Conservation (phyloP, 2,888 invertebrate species). For the Silvanus unidentatus region DNA sequence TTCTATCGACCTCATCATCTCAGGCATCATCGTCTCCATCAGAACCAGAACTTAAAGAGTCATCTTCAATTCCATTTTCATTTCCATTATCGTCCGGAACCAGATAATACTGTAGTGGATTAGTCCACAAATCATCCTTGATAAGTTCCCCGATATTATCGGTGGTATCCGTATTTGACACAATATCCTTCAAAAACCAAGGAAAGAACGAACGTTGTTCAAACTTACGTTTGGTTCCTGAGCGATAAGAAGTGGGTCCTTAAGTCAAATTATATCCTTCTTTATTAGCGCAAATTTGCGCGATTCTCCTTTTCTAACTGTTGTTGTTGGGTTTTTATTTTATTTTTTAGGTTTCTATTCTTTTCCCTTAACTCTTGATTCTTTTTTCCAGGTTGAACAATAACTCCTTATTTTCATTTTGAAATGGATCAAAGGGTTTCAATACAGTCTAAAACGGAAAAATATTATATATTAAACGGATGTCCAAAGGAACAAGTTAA, state of each 20-base stretch:
- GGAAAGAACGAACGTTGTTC: conserved; percentile 73
- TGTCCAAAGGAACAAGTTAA: too few relatives aligned
- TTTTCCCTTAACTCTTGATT: too few relatives aligned
- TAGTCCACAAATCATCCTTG: conserved; percentile 85
- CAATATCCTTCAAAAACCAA: conserved; percentile 76
- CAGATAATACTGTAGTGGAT: conserved; percentile 78
- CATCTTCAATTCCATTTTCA: conserved; percentile 63
- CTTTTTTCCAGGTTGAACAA: too few relatives aligned
- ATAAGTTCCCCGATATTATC: conserved; percentile 83
- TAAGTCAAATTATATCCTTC: conserved; percentile 67
- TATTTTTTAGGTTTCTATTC: too few relatives aligned
- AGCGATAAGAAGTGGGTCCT: conserved; percentile 50
- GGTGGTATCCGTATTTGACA: conserved; percentile 65
- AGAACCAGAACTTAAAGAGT: conserved; percentile 37
- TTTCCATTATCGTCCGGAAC: conserved; percentile 68
- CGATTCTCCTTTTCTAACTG: too few relatives aligned
- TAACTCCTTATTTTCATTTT: too few relatives aligned
- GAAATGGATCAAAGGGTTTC: too few relatives aligned
- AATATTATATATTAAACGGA: too few relatives aligned
- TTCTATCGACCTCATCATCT: conserved; percentile 16
- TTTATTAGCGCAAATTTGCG: too few relatives aligned
- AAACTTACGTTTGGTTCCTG: conserved; percentile 57
- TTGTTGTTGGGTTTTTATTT: too few relatives aligned
- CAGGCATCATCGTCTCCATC: conserved; percentile 23
- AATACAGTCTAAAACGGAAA: too few relatives aligned